phyloP scores from a whole-genome alignment of 2,888 invertebrate genomes.

The Eustalomyia histrio region DNA sequence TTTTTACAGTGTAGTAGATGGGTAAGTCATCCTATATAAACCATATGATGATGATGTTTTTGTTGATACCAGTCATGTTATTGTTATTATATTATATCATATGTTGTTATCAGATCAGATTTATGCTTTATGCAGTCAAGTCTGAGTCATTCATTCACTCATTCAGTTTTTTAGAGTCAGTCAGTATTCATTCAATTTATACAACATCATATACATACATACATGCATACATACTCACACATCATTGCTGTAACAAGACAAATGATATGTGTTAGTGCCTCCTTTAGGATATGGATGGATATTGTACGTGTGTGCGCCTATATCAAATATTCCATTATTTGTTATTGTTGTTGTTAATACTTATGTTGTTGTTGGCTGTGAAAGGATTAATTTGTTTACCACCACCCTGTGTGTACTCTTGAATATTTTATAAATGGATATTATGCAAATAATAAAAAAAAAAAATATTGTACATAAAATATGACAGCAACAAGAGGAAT shows the following conservation, averaged over 20 bases:
- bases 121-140: slow-evolving; percentile 48
- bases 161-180: too few species aligned
- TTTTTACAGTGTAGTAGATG: too few species aligned
- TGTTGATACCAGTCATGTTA: slow-evolving; percentile 37
- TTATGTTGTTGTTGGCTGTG: slow-evolving; percentile 25
- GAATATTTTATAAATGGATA: slow-evolving; percentile 31
- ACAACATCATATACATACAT: too few species aligned
- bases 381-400: slow-evolving; percentile 60
- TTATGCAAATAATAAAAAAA: slow-evolving; percentile 41
- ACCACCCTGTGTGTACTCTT: neutral
- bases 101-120: slow-evolving; percentile 49
- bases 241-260: too few species aligned
- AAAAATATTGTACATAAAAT: neutral
- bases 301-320: neutral
- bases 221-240: too few species aligned
- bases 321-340: slow-evolving; percentile 49
- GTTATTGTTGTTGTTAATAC: slow-evolving; percentile 36
- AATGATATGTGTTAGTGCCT: too few species aligned
- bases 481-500: slow-evolving; percentile 30
- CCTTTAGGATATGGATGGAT: too few species aligned
- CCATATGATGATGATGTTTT: slow-evolving; percentile 26
- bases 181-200: too few species aligned
- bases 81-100: slow-evolving; percentile 53
- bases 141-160: too few species aligned
- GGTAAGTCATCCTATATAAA: neutral